Evolutionary conservation across 1,140 invertebrate genomes (phyloP).

Genomic region (Metaphire vulgaris): DNA sequence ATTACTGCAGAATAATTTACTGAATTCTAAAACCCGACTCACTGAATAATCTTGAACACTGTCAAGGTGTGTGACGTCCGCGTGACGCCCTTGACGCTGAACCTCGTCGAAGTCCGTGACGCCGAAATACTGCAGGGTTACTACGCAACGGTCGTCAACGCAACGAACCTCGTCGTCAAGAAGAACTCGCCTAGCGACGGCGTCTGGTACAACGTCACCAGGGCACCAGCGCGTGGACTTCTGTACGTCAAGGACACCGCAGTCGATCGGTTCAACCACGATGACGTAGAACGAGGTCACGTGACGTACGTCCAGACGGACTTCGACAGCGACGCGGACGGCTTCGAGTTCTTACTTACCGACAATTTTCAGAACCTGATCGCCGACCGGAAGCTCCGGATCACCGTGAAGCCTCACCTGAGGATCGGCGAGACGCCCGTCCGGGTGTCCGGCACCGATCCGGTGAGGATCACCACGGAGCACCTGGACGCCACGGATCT

Average conservation of each 20-base stretch:
- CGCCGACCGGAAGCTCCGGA: conserved; percentile 69
- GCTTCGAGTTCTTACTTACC: conserved; percentile 74
- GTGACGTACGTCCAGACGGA: conserved; percentile 86
- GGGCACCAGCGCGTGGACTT: conserved; percentile 66
- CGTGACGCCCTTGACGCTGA: conserved; percentile 69
- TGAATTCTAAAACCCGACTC: no score
- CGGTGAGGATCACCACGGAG: conserved; percentile 61
- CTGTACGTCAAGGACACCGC: conserved; percentile 65
- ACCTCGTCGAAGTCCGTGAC: conserved; percentile 61
- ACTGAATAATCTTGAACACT: no score
- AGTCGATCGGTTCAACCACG: conserved; percentile 64
- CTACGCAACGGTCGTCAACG: conserved; percentile 66
- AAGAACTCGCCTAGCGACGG: conserved; percentile 72
- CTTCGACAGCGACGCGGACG: conserved; percentile 42
- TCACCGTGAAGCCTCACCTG: conserved; percentile 46
- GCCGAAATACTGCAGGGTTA: conserved; percentile 68
- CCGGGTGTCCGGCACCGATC: conserved; percentile 59
- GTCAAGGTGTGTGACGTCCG: conserved; percentile 76
- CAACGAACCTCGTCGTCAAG: conserved; percentile 68
- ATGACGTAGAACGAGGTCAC: conserved; percentile 65
- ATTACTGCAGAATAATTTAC: no score
- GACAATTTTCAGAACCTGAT: conserved; percentile 63
- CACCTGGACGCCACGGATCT: conserved; percentile 76
- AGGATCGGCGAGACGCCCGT: conserved; percentile 42
- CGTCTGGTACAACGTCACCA: conserved; percentile 71